Evolutionary conservation across 2,113 vertebrate species (phyloP), one percentile per base, ranked within the genome.

Genomic region (Pygoscelis adeliae): DNA sequence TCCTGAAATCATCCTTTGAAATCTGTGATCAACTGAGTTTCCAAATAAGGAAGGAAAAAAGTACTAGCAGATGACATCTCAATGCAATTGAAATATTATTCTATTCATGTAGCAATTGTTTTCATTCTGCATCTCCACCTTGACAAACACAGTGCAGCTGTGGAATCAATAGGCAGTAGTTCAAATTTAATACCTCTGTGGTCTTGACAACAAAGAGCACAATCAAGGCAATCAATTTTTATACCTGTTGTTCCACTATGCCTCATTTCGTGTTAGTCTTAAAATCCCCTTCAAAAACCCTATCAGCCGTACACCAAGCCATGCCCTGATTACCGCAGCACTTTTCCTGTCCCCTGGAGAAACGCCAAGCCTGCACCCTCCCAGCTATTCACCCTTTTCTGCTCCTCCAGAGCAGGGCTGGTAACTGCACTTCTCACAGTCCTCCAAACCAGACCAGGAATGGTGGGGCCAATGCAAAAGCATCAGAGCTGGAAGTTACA

Each of bases 201-300:
- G 59, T 66, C 76, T 63, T 74, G 83, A 88, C 90, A 96, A 74
- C 77, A 62, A 73, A 86, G 53, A 93, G 74, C 50, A 80, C 90
- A 95, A 80, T 90, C 93, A 90, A 61, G 93, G n/a, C 71, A 55
- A 96, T 97, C 92, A 71, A 93, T 95, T 90, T 90, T 97, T 95
- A 81, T 81, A 96, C 90, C 79, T 83, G 50, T 40, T 94, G 59
- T 83, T 70, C 63, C 88, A 82, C 63, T 78, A 20, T 6, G 47
- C 59, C 52, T 83, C 55, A 18, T 77, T 61, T 66, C 5, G 2
- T 23, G 25, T 76, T 44, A 69, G 69, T 21, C 79, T 90, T 70
- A 90, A 92, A 94, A 62, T 49, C 59, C 59, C 67, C 72, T 89
- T 77, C 71, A 74, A 76, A 67, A 77, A 11, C 30, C 12, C 32